These are phyloP conservation scores for Eleutherodactylus coqui DNA, from an alignment of 2,797 vertebrate species.

Conservation along the genomic window DNA sequence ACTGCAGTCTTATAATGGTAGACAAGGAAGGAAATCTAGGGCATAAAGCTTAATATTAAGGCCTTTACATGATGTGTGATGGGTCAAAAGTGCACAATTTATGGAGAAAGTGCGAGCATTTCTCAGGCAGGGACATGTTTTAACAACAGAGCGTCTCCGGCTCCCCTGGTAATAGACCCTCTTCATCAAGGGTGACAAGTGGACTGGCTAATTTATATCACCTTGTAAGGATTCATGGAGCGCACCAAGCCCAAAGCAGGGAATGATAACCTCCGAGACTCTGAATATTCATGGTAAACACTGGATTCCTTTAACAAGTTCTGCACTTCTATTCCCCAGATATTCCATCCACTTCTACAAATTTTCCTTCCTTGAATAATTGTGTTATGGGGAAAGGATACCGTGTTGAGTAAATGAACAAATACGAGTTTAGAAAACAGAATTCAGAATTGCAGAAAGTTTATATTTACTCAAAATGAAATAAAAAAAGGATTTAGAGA, in stretches of 20 bases:
- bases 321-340: background rate
- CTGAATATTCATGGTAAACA: constrained; percentile 36
- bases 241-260: background rate
- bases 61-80: background rate
- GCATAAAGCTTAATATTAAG: background rate
- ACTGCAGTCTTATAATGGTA: background rate
- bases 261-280: background rate
- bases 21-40: background rate
- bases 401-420: background rate
- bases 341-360: constrained; percentile 1
- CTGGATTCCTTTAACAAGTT: constrained; percentile 8
- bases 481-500: background rate
- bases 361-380: constrained; percentile 4
- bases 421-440: background rate
- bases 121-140: background rate
- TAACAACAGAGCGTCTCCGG: background rate
- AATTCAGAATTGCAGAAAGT: background rate
- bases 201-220: constrained; percentile 13
- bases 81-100: background rate
- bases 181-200: constrained; percentile 50
- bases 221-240: constrained; percentile 2
- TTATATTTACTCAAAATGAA: background rate
- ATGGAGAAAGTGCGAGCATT: background rate
- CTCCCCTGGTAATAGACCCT: constrained; percentile 15
- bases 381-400: constrained; percentile 5